These are phyloP conservation scores for Leptinotarsa juncta DNA, from an alignment of 2,888 invertebrate genomes.

Conservation along the genomic window DNA sequence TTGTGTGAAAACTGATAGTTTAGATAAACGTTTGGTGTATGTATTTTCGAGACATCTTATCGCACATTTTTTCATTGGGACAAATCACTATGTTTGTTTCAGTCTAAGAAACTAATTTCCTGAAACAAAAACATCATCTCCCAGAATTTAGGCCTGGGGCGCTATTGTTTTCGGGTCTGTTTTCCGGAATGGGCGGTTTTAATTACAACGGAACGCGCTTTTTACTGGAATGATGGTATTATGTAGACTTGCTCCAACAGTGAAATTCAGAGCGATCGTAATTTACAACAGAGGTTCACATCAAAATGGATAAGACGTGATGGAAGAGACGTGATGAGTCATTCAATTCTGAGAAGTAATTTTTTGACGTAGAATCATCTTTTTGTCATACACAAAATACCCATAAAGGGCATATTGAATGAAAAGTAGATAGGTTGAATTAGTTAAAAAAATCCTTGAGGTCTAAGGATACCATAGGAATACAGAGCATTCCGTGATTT, in stretches of 20 bases:
- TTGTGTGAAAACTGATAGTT: no score
- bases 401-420: no score
- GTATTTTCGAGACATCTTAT: no score
- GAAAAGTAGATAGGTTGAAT: no score
- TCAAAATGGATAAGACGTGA: background rate
- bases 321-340: slow-evolving; percentile 3
- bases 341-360: background rate
- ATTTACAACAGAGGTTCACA: slow-evolving; percentile 13
- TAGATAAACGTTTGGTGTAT: no score
- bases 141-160: background rate
- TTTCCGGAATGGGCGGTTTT: slow-evolving; percentile 10
- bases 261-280: background rate
- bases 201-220: slow-evolving; percentile 6
- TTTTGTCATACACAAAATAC: background rate
- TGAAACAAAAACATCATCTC: slow-evolving; percentile 2
- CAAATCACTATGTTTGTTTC: background rate
- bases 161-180: slow-evolving; percentile 11
- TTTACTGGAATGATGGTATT: slow-evolving; percentile 9
- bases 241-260: slow-evolving; percentile 1
- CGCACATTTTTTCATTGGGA: background rate
- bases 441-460: no score
- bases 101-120: background rate
- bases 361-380: background rate
- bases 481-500: no score
- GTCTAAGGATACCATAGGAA: no score